Evolutionary conservation across 2,888 invertebrate genomes (phyloP), one percentile per base, ranked within the genome.

Genomic region (Machimus atricapillus): DNA sequence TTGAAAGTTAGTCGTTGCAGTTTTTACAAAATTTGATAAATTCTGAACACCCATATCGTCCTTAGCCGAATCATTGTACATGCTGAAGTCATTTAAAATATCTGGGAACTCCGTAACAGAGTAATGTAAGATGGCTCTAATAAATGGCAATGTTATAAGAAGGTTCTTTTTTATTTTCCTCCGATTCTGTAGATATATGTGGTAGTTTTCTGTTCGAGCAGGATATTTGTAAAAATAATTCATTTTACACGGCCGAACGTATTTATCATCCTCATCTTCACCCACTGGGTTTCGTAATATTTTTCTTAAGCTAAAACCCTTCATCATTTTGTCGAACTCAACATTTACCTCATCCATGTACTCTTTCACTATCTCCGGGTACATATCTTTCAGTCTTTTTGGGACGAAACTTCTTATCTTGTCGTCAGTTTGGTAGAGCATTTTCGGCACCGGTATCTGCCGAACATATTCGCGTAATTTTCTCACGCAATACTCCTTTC

Each of bases 281-380:
- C 90, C 90, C n/a, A 94, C 94, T 0, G 94, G 94, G 85, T 95
- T 94, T 52, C 94, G 93, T 19, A 96, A 93, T 86, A 95, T 94
- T 46, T 94, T 94, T 90, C 94, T 94, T 78, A 96, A 94, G 14
- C 95, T 95, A 52, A 94, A 93, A 0, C 93, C 92, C 89, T 95
- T 95, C 86, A 95, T 94, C 81, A 95, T 93, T 27, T 92, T 92
- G 89, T 95, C 93, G 93, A 94, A 96, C 89, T 95, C 95, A 0
- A 90, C 90, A 89, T 94, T 92, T 3, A 93, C 92, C 78, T 94
- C 94, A 1, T 89, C 89, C 91, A 95, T 93, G 79, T 94, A 93
- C 0, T 89, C 90, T 2, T 92, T 90, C 0, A 94, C 92, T 12
- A 95, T 90, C 37, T 93, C 91, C 0, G 94, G 94, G 90, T 94